A percentile compares a stretch with the other conserved stretches of the same genome.
Conservation (phyloP, 2,888 invertebrate species). For the Spisula solida region DNA sequence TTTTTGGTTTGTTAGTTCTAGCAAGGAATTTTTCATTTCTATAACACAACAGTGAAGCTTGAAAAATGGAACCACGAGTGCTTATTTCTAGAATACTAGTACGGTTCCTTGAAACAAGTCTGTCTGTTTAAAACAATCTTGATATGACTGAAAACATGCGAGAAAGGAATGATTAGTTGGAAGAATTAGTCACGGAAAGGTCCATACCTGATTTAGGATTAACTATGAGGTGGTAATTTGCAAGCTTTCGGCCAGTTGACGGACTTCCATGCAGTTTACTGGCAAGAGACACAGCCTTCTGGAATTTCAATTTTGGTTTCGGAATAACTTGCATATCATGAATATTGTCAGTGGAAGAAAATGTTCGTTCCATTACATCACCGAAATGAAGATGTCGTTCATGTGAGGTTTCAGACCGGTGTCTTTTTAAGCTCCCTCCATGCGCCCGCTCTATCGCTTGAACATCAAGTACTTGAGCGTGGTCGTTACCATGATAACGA, state of each 20-base stretch:
- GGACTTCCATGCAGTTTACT: slow-evolving; percentile 86
- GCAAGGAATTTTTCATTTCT: neutral
- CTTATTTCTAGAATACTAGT: neutral
- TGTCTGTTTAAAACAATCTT: neutral
- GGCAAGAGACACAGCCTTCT: slow-evolving; percentile 84
- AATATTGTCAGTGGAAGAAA: slow-evolving; percentile 85
- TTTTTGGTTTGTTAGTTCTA: neutral
- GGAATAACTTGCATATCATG: slow-evolving; percentile 81
- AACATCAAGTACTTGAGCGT: slow-evolving; percentile 45
- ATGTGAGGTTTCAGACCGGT: slow-evolving; percentile 80
- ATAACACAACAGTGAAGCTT: neutral
- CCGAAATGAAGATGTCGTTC: slow-evolving; percentile 83
- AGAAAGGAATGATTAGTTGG: neutral
- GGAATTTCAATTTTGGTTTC: slow-evolving; percentile 84
- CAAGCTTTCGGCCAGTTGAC: slow-evolving; percentile 85
- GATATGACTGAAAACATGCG: neutral
- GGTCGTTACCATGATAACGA: slow-evolving; percentile 52
- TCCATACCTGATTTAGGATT: slow-evolving; percentile 85
- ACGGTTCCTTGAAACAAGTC: neutral
- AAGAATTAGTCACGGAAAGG: slow-evolving; percentile 6
- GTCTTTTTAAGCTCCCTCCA: slow-evolving; percentile 80
- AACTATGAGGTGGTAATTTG: slow-evolving; percentile 85
- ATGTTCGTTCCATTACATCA: slow-evolving; percentile 82
- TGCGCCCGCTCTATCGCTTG: slow-evolving; percentile 56
- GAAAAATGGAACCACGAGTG: neutral